phyloP scores from a whole-genome alignment of 1,140 invertebrate genomes.

The Cotesia vestalis region DNA sequence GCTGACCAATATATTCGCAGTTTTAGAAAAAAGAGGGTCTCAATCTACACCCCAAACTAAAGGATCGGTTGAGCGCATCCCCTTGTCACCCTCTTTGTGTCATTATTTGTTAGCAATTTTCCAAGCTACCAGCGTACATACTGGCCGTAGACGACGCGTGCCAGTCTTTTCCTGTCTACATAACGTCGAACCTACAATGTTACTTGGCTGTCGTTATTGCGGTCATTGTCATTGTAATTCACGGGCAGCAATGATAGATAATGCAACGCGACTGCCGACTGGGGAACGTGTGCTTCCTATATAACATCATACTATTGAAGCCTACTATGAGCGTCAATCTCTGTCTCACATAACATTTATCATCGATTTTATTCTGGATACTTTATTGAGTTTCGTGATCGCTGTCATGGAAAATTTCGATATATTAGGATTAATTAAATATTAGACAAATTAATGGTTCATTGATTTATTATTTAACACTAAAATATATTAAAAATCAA shows the following conservation, averaged over 20 bases:
- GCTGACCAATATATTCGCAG: conserved; percentile 25
- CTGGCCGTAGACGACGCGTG: conserved; percentile 37
- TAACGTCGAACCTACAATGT: conserved; percentile 20
- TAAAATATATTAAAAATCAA: too few species aligned
- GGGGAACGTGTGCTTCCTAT: conserved; percentile 47
- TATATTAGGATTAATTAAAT: too few species aligned
- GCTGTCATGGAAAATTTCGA: too few species aligned
- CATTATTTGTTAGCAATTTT: conserved; percentile 62
- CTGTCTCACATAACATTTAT: conserved; percentile 24
- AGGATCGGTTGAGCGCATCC: conserved; percentile 17
- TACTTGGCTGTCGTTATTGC: conserved; percentile 51
- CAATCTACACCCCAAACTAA: neutral
- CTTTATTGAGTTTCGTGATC: neutral
- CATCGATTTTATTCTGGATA: neutral
- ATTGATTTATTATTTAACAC: too few species aligned
- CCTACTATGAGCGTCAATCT: conserved; percentile 24
- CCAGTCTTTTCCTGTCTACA: conserved; percentile 35
- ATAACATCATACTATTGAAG: conserved; percentile 51
- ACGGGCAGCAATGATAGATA: conserved; percentile 51
- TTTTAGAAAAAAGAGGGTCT: neutral
- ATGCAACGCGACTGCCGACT: conserved; percentile 47
- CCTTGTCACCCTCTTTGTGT: conserved; percentile 43
- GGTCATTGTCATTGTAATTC: conserved; percentile 63
- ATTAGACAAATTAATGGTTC: too few species aligned
- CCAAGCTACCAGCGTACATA: conserved; percentile 51